Evolutionary conservation across 2,888 invertebrate genomes (phyloP).

Genomic region (Boloria euphrosyne): DNA sequence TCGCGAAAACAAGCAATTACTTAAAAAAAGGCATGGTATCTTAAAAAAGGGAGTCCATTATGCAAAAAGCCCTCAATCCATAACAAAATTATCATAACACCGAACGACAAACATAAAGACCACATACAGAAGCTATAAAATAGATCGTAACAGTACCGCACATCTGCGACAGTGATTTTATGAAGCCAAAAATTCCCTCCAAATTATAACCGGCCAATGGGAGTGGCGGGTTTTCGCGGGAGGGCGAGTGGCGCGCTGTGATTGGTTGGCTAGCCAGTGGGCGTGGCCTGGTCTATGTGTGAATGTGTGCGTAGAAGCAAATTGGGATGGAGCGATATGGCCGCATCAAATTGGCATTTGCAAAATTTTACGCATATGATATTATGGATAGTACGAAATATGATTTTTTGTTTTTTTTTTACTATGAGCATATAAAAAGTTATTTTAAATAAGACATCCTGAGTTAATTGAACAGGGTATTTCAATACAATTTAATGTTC

Average conservation of each 20-base stretch:
- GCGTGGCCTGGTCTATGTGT: constrained; percentile 60
- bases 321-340: constrained; percentile 42
- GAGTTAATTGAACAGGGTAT: too few species aligned
- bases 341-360: constrained; percentile 34
- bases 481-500: too few species aligned
- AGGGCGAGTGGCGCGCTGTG: constrained; percentile 62
- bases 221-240: constrained; percentile 55
- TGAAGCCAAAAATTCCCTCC: constrained; percentile 78
- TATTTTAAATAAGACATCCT: not conserved
- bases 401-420: not conserved
- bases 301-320: constrained; percentile 52
- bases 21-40: constrained; percentile 39
- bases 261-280: constrained; percentile 65
- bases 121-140: constrained; percentile 65
- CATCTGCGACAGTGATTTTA: constrained; percentile 54
- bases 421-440: not conserved
- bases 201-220: constrained; percentile 62
- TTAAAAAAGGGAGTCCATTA: constrained; percentile 54
- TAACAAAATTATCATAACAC: constrained; percentile 76
- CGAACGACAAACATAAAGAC: constrained; percentile 65
- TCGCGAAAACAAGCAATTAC: constrained; percentile 35
- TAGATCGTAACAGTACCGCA: constrained; percentile 57
- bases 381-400: constrained; percentile 25
- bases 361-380: constrained; percentile 36
- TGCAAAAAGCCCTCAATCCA: constrained; percentile 66